Conservation (phyloP, 2,888 invertebrate genomes). For the Xylota sylvarum region DNA sequence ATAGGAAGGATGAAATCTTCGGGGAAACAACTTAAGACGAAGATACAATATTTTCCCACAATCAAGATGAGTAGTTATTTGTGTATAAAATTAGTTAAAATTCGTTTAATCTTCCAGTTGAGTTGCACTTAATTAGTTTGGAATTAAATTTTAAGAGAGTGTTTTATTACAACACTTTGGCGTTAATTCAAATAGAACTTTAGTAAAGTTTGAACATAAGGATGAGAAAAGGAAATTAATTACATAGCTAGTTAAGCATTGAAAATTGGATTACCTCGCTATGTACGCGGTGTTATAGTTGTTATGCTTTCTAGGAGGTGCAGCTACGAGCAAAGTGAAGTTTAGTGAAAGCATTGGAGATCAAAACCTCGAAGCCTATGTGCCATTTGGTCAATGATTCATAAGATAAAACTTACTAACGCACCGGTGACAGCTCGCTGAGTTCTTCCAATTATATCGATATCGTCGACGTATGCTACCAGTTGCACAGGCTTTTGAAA, state of each 20-base stretch:
- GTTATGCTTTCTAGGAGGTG: too few species aligned
- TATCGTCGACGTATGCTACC: too few species aligned
- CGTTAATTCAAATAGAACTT: conserved; percentile 7
- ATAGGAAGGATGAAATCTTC: background rate
- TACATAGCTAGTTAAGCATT: background rate
- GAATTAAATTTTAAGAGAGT: conserved; percentile 23
- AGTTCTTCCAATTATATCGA: too few species aligned
- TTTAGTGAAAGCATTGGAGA: too few species aligned
- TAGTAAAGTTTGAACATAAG: conserved; percentile 6
- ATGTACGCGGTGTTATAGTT: too few species aligned
- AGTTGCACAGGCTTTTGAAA: too few species aligned
- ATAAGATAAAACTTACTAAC: too few species aligned
- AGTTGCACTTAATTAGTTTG: conserved; percentile 30
- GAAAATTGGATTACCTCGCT: background rate
- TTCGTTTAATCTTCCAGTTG: conserved; percentile 29
- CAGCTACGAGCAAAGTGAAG: too few species aligned
- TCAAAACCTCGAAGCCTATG: too few species aligned
- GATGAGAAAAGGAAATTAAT: background rate
- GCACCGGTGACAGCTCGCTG: too few species aligned
- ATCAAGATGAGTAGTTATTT: conserved; percentile 6
- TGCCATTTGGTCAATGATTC: too few species aligned
- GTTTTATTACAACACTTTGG: conserved; percentile 13
- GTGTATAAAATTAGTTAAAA: background rate
- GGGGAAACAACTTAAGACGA: too few species aligned
- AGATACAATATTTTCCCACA: background rate